Evolutionary conservation across 2,113 vertebrate genomes (phyloP).

Genomic region (Ptilorrhoa leucosticta): DNA sequence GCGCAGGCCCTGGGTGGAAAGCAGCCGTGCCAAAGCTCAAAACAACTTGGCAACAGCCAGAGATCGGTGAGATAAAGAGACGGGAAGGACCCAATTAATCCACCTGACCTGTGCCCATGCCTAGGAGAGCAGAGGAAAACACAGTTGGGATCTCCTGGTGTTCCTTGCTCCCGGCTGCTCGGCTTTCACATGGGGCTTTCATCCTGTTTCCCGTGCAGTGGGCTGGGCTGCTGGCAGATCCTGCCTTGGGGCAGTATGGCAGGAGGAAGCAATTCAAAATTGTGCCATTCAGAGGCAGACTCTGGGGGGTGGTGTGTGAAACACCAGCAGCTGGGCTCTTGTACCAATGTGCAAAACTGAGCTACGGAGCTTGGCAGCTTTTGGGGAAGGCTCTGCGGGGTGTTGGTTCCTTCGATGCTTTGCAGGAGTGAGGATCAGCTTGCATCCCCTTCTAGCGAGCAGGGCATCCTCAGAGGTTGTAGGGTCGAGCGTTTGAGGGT

Average conservation of each 20-base stretch:
- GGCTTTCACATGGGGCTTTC: neutral
- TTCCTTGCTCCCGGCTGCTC: neutral
- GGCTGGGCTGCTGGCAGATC: neutral
- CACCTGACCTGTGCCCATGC: neutral
- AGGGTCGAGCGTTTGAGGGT: neutral
- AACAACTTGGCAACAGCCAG: neutral
- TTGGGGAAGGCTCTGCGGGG: neutral
- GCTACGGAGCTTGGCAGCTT: neutral
- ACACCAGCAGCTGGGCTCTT: neutral
- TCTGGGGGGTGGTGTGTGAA: neutral
- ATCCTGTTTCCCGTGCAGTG: rapidly evolving
- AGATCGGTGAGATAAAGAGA: neutral
- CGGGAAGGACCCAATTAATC: neutral
- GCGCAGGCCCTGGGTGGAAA: neutral
- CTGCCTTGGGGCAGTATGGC: neutral
- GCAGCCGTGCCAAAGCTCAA: neutral
- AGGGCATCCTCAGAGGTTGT: neutral
- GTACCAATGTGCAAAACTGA: neutral
- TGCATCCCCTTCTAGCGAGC: neutral
- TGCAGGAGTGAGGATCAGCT: neutral
- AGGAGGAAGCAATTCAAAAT: neutral
- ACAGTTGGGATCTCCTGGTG: neutral
- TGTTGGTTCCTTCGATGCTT: rapidly evolving
- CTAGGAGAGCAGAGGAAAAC: neutral
- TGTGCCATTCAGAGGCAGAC: neutral